phyloP scores from a whole-genome alignment of 2,888 invertebrate genomes.

The Yponomeuta plumbellus region DNA sequence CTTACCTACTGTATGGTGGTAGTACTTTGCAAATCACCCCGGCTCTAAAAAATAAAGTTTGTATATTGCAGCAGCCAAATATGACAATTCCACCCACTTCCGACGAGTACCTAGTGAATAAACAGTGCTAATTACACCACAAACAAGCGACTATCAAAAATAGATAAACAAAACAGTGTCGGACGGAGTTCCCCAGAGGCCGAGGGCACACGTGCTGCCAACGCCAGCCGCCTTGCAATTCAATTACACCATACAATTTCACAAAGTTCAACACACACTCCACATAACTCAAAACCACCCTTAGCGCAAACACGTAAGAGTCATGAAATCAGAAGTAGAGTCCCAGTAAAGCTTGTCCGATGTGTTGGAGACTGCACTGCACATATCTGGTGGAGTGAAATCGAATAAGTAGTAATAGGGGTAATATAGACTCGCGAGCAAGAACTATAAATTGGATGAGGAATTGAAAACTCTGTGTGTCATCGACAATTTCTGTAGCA shows the following conservation, averaged over 20 bases:
- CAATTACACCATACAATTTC: constrained; percentile 51
- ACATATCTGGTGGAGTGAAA: constrained; percentile 12
- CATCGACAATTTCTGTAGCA: background rate
- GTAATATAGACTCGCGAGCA: constrained; percentile 13
- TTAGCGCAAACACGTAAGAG: background rate
- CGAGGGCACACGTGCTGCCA: constrained; percentile 43
- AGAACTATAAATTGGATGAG: constrained; percentile 19
- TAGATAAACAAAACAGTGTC: constrained; percentile 67
- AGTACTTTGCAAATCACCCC: background rate
- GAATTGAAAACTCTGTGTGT: constrained; percentile 22
- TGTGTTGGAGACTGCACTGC: constrained; percentile 12
- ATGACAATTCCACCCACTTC: constrained; percentile 35
- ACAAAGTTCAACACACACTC: constrained; percentile 34
- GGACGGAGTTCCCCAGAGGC: constrained; percentile 45
- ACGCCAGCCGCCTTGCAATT: constrained; percentile 52
- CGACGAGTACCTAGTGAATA: constrained; percentile 34
- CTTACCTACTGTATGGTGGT: too few species aligned
- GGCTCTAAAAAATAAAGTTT: background rate
- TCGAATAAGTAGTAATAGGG: constrained; percentile 17
- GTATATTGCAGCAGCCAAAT: background rate
- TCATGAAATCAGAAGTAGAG: background rate
- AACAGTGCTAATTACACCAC: constrained; percentile 58
- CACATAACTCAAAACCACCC: background rate
- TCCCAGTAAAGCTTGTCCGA: constrained; percentile 10
- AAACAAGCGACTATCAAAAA: constrained; percentile 63